Evolutionary conservation across 2,797 vertebrate genomes (phyloP), one percentile per base, ranked within the genome.

Genomic region (Hybognathus amarus): DNA sequence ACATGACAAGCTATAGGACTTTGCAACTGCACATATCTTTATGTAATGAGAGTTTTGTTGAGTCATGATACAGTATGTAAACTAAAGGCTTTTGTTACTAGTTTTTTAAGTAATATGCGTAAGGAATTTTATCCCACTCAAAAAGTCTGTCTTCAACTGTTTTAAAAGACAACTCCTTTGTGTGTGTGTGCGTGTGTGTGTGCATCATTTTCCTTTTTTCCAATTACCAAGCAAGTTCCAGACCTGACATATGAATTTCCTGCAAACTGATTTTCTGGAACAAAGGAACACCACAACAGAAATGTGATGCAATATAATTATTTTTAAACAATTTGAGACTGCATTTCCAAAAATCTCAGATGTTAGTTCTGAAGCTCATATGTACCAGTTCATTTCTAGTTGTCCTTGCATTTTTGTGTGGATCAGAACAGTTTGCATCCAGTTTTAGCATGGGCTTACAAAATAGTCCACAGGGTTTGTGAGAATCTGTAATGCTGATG

Each of bases 401-500:
- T 75, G 20, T 52, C 78, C 22, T 78, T 9, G 68, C 3, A 2
- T 45, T 7, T 52, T 13, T 20, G 20, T 54, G 3, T 15, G 40
- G 30, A 50, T 9, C n/a, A 22, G 61, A 63, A 30, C 3, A 30
- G 61, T 86, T 74, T 64, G 77, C 52, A 83, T 83, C 82, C 54
- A 66, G 2, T 5, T 42, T 45, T 77, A 42, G 61, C n/a, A 20
- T 84, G 63, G 67, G 47, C 66, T 22, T 50, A 83, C 50, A 83
- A 85, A 83, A 67, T 68, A 77, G 86, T 86, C 88, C 84, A 88
- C 82, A 70, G 85, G 68, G 83, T 85, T 85, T 87, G 87, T 85
- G 89, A 85, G 84, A 83, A 91, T 89, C 90, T 91, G 91, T 88
- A 63, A 88, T 93, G 90, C 92, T 92, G 88, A 90, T 86, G 85